Base-by-base conservation (phyloP, 1,140 invertebrate species). In the Oncopodura yosiiana region DNA sequence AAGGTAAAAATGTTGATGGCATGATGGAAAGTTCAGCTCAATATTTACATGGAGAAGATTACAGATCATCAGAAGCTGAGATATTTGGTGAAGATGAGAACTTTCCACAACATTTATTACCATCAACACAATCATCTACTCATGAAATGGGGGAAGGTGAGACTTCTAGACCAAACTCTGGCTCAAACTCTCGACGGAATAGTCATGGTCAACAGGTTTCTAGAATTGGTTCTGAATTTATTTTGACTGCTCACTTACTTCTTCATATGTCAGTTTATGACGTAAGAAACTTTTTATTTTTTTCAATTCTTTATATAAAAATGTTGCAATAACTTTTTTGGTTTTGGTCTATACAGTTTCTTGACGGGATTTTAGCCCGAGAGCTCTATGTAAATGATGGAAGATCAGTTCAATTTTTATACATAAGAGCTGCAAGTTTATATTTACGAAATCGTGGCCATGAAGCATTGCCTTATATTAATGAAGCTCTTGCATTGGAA, bases 161-260 rank as follows among this genome's bases (percentile, higher is more conserved):
- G n/a, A n/a, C n/a, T n/a, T n/a, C n/a, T n/a, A n/a, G n/a, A n/a
- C n/a, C n/a, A n/a, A n/a, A n/a, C n/a, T n/a, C n/a, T n/a, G n/a
- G n/a, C n/a, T n/a, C n/a, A n/a, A n/a, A n/a, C n/a, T n/a, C n/a
- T n/a, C n/a, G n/a, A n/a, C n/a, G n/a, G n/a, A n/a, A n/a, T n/a
- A n/a, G n/a, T n/a, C n/a, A n/a, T n/a, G n/a, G n/a, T n/a, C n/a
- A 9, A 30, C 24, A 42, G 19, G n/a, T n/a, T n/a, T n/a, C 23
- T 14, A 37, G 55, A 6, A 12, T 49, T n/a, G 58, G 62, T 3
- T 60, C 62, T 16, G 55, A 60, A 45, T 50, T 55, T 9, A 60
- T 63, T 34, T 63, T 55, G 58, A 42, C 62, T 5, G 55, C 58
- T 1, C 58, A 58, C 16, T 23, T 63, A 3, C 50, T 63, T 27